Conservation (phyloP, 2,888 invertebrate species). For the Alitta virens region DNA sequence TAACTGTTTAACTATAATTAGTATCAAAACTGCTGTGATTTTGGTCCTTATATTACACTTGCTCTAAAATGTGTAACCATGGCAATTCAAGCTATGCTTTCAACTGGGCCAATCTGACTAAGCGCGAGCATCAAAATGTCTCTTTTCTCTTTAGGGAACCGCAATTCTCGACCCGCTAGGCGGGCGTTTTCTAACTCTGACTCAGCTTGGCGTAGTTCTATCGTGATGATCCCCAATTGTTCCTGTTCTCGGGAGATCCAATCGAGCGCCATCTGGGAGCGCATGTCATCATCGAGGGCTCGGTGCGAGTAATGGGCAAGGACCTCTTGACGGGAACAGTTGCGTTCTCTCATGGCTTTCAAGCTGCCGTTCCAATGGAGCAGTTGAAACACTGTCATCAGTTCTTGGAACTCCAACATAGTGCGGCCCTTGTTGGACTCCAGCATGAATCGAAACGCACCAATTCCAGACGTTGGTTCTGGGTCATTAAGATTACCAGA, state of each 20-base stretch:
- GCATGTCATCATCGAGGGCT: conserved; percentile 90
- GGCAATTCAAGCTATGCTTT: conserved; percentile 40
- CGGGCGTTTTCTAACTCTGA: conserved; percentile 82
- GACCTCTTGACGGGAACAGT: conserved; percentile 85
- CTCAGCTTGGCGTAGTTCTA: conserved; percentile 81
- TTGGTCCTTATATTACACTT: too few relatives aligned
- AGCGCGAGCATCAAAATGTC: conserved; percentile 88
- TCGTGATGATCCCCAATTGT: conserved; percentile 70
- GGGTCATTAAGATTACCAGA: too few relatives aligned
- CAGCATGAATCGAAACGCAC: conserved; percentile 68
- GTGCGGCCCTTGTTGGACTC: conserved; percentile 72
- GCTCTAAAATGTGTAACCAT: too few relatives aligned
- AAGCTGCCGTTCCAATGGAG: conserved; percentile 96
- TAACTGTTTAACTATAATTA: too few relatives aligned
- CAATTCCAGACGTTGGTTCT: conserved; percentile 66
- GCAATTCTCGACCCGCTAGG: conserved; percentile 82
- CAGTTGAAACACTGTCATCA: conserved; percentile 96
- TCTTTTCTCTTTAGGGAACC: conserved; percentile 93
- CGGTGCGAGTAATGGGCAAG: conserved; percentile 91
- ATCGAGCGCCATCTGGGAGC: conserved; percentile 87
- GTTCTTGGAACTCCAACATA: conserved; percentile 93
- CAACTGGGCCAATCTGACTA: conserved; percentile 67
- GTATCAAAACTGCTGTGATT: too few relatives aligned
- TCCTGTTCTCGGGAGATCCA: conserved; percentile 80
- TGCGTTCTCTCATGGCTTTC: conserved; percentile 90